phyloP scores from a whole-genome alignment of 2,113 vertebrate genomes.

The Bostrychus sinensis region DNA sequence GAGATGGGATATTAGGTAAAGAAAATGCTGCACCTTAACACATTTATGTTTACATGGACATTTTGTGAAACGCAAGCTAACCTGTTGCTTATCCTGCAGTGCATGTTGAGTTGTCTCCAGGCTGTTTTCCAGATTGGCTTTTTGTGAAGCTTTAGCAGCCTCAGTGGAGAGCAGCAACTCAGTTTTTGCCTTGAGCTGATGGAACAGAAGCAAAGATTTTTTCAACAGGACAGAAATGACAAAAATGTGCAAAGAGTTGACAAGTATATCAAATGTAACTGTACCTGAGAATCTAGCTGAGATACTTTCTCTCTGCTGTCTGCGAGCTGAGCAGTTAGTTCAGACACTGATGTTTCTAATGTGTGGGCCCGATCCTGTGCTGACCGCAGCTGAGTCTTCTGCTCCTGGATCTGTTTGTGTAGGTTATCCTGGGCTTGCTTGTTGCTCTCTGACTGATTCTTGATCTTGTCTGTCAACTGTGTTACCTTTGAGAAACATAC shows the following conservation, averaged over 20 bases:
- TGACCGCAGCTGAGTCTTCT: constrained; percentile 89
- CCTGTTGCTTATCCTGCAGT: constrained; percentile 98
- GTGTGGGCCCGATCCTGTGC: constrained; percentile 91
- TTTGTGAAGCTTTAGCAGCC: constrained; percentile 92
- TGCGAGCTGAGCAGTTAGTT: constrained; percentile 87
- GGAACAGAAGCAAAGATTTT: constrained; percentile 22
- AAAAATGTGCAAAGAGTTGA: not conserved
- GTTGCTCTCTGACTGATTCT: constrained; percentile 98
- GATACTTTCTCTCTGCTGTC: constrained; percentile 93
- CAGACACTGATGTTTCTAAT: constrained; percentile 84
- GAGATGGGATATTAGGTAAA: not conserved
- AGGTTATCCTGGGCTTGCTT: constrained; percentile 97
- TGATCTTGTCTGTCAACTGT: constrained; percentile 93
- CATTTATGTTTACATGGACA: no score
- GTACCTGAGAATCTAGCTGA: constrained; percentile 94
- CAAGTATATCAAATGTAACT: not conserved
- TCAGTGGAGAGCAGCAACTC: constrained; percentile 94
- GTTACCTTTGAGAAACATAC: constrained; percentile 79
- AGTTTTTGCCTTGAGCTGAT: constrained; percentile 95
- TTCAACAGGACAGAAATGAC: not conserved
- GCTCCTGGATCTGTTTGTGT: constrained; percentile 96
- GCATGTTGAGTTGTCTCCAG: constrained; percentile 94
- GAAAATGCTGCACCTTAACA: no score
- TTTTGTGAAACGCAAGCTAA: constrained; percentile 27
- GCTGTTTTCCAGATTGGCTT: constrained; percentile 94